phyloP scores from a whole-genome alignment of 2,888 invertebrate species.

The Odontocolon sp. region DNA sequence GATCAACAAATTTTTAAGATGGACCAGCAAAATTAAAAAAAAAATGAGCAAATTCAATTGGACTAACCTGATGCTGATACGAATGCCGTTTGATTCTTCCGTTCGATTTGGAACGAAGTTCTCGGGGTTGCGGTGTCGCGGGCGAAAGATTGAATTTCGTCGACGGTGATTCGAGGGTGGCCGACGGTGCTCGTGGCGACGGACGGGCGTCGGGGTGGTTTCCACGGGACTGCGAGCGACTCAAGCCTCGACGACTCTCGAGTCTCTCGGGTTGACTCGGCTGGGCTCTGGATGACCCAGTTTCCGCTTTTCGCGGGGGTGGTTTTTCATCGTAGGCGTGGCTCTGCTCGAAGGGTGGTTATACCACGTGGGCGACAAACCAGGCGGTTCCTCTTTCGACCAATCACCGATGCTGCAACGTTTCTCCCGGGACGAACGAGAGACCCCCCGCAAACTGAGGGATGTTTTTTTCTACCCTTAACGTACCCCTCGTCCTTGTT shows the following conservation, averaged over 20 bases:
- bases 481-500: neutral
- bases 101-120: no score
- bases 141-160: slow-evolving; percentile 3
- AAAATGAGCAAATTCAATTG: slow-evolving; percentile 1
- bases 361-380: slow-evolving; percentile 58
- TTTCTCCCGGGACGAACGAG: slow-evolving; percentile 1
- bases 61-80: neutral
- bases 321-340: slow-evolving; percentile 69
- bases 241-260: slow-evolving; percentile 66
- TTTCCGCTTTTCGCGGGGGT: slow-evolving; percentile 69
- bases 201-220: slow-evolving; percentile 78
- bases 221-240: slow-evolving; percentile 76
- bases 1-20: no score
- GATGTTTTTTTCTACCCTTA: slow-evolving; percentile 1
- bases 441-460: neutral
- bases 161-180: slow-evolving; percentile 66
- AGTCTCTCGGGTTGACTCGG: slow-evolving; percentile 58
- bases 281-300: slow-evolving; percentile 73
- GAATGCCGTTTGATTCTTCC: neutral
- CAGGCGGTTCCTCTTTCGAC: slow-evolving; percentile 70
- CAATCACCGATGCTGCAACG: slow-evolving; percentile 61
- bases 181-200: slow-evolving; percentile 65
- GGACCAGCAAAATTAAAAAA: neutral
- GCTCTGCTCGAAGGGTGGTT: slow-evolving; percentile 48
- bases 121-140: neutral